A percentile compares a stretch with the other conserved stretches of the same genome.
Conservation (phyloP, 92 coral and sea anemone genomes). For the Micromussa lordhowensis region DNA sequence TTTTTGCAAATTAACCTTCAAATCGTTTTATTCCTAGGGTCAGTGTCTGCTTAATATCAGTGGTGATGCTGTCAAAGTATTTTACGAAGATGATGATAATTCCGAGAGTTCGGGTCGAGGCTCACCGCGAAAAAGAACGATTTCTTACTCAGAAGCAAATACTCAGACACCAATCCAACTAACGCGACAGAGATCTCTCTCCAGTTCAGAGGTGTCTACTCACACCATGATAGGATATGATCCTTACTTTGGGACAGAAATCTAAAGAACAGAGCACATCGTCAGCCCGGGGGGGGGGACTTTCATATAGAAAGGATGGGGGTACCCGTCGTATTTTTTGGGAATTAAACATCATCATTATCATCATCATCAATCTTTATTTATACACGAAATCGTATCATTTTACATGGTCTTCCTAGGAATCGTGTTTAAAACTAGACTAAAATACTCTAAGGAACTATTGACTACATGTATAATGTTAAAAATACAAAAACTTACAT, state of each 20-base stretch:
- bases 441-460: too few relatives aligned
- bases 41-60: conserved; percentile 91
- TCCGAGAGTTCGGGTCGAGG: conserved; percentile 67
- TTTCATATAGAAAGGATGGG: neutral
- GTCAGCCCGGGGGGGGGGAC: too few relatives aligned
- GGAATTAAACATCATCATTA: too few relatives aligned
- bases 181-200: conserved; percentile 72
- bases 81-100: conserved; percentile 72
- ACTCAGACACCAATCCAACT: conserved; percentile 63
- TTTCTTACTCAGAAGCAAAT: conserved; percentile 65
- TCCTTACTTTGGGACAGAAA: conserved; percentile 33
- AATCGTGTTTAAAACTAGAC: too few relatives aligned
- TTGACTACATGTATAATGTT: too few relatives aligned
- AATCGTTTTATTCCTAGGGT: conserved; percentile 60
- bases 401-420: too few relatives aligned
- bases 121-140: conserved; percentile 76
- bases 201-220: conserved; percentile 51
- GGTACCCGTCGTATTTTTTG: too few relatives aligned
- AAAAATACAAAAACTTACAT: too few relatives aligned
- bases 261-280: neutral
- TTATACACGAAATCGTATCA: too few relatives aligned
- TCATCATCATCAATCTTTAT: too few relatives aligned
- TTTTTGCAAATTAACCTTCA: neutral
- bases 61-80: conserved; percentile 93
- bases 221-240: conserved; percentile 15